Conservation (phyloP, 2,113 vertebrate genomes). For the Megaceryle maxima region DNA sequence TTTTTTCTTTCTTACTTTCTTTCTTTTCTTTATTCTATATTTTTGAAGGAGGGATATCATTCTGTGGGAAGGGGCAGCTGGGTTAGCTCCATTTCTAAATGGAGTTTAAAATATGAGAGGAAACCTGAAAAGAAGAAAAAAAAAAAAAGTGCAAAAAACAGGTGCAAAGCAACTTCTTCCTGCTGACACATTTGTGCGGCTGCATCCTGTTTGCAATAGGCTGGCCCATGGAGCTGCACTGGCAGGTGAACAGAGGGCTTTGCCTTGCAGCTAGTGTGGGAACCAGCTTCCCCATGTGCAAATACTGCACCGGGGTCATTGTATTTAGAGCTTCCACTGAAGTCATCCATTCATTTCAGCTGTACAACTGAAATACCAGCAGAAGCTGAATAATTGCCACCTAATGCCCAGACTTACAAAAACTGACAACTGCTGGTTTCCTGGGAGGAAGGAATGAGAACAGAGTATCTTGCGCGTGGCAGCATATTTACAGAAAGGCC, state of each 20-base stretch:
- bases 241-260: constrained; percentile 38
- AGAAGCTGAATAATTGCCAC: constrained; percentile 4
- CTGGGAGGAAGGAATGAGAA: neutral
- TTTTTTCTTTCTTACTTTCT: too few species aligned
- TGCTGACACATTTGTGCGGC: neutral
- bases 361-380: neutral
- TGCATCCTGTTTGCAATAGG: constrained; percentile 23
- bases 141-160: constrained; percentile 22
- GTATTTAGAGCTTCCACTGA: neutral
- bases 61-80: neutral
- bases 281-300: neutral
- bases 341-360: neutral
- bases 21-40: neutral
- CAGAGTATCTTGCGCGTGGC: neutral
- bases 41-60: neutral
- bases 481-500: neutral
- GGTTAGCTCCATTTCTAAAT: neutral
- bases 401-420: constrained; percentile 24
- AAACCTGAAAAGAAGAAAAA: neutral
- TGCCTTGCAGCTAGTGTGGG: constrained; percentile 1
- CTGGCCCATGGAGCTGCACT: neutral
- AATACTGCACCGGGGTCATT: neutral
- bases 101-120: constrained; percentile 26
- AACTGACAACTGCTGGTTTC: neutral
- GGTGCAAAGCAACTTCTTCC: constrained; percentile 24